Conservation (phyloP, 2,113 vertebrate genomes). For the Camelus dromedarius region DNA sequence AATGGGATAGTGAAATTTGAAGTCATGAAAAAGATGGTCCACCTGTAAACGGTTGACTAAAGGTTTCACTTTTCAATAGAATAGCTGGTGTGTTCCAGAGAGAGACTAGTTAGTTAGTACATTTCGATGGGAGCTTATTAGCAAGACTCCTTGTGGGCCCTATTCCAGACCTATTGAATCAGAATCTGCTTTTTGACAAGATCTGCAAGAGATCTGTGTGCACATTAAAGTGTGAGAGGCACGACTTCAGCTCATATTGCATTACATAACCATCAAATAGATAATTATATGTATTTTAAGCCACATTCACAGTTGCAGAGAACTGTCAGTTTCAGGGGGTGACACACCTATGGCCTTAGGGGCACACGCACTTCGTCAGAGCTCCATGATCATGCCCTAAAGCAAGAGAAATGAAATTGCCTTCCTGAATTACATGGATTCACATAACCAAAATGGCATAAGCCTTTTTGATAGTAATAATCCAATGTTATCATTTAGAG, state of each 20-base stretch:
- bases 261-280: neutral
- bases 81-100: neutral
- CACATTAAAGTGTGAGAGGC: neutral
- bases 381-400: neutral
- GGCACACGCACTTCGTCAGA: neutral
- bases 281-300: neutral
- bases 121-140: neutral
- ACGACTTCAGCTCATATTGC: neutral
- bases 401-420: neutral
- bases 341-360: neutral
- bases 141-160: neutral
- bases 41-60: neutral
- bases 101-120: no score
- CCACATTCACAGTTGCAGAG: neutral
- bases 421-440: neutral
- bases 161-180: neutral
- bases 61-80: neutral
- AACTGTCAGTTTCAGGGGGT: neutral
- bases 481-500: neutral
- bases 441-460: neutral
- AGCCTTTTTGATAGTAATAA: neutral
- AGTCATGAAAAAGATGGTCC: neutral
- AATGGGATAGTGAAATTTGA: neutral
- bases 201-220: neutral
- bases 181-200: neutral